These are phyloP conservation scores for Antennarius maculatus DNA, from an alignment of 2,797 vertebrate species.

Conservation along the genomic window DNA sequence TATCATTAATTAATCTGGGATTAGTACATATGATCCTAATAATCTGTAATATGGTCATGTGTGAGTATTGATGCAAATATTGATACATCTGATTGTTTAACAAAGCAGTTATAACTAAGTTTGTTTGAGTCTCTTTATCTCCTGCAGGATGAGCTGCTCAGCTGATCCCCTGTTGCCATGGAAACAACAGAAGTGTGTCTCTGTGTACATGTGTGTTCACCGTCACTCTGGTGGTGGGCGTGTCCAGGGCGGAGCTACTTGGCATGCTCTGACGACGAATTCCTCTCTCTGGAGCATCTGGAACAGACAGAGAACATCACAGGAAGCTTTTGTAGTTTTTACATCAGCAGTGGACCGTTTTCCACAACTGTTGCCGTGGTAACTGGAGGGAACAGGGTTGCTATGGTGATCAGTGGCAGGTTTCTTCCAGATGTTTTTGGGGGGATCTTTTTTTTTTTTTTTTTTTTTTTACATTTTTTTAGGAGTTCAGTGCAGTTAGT, in stretches of 20 bases:
- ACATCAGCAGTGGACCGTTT: neutral
- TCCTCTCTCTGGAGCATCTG: conserved; percentile 43
- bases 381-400: neutral
- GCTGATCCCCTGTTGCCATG: conserved; percentile 81
- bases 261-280: conserved; percentile 55
- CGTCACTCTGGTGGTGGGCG: conserved; percentile 54
- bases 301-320: conserved; percentile 42
- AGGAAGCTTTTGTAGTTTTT: conserved; percentile 24
- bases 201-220: conserved; percentile 33
- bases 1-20: no score
- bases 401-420: neutral
- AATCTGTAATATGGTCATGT: no score
- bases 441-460: neutral
- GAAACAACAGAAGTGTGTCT: conserved; percentile 81
- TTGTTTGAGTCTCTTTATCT: neutral
- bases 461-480: no score
- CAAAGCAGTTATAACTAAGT: neutral
- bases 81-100: neutral
- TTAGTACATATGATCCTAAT: no score
- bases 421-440: neutral
- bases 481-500: no score
- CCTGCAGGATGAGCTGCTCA: conserved; percentile 31
- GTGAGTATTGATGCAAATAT: no score
- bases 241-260: conserved; percentile 42
- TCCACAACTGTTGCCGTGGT: conserved; percentile 14